Conservation (phyloP, 1,140 invertebrate species). For the Myzus persicae region DNA sequence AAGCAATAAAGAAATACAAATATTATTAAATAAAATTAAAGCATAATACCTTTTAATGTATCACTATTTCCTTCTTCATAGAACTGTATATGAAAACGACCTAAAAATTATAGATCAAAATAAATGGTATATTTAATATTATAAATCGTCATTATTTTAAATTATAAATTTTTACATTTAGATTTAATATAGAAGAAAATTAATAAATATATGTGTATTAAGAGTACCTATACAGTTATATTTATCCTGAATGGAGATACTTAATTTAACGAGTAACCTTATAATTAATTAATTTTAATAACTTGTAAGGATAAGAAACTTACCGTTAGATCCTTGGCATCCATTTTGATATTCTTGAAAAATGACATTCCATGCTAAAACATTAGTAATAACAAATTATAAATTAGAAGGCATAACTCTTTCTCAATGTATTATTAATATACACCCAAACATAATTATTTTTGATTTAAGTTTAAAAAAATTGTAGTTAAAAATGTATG, state of each 20-base stretch:
- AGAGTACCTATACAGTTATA: not conserved
- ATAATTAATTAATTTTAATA: not conserved
- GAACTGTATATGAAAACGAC: constrained; percentile 51
- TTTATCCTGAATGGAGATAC: not conserved
- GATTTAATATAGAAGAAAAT: not conserved
- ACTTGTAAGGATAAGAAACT: not conserved
- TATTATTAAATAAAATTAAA: not conserved
- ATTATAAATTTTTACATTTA: not conserved
- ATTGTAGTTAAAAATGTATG: not conserved
- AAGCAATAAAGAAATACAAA: not conserved
- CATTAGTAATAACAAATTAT: not conserved
- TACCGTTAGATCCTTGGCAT: constrained; percentile 49
- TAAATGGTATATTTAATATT: not conserved
- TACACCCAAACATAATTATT: not conserved
- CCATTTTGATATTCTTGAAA: constrained; percentile 56
- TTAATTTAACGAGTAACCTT: not conserved
- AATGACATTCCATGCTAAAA: constrained; percentile 54
- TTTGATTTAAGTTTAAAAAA: not conserved
- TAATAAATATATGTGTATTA: not conserved
- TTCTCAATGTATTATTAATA: not conserved
- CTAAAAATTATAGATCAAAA: constrained; percentile 2
- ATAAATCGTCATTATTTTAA: not conserved
- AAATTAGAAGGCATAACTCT: not conserved
- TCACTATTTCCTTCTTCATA: constrained; percentile 49
- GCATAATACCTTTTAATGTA: constrained; percentile 47